Percentiles rank a stretch among this genome's conserved stretches.
Conservation (phyloP, 1,140 invertebrate genomes). For the Drusus annulatus region DNA sequence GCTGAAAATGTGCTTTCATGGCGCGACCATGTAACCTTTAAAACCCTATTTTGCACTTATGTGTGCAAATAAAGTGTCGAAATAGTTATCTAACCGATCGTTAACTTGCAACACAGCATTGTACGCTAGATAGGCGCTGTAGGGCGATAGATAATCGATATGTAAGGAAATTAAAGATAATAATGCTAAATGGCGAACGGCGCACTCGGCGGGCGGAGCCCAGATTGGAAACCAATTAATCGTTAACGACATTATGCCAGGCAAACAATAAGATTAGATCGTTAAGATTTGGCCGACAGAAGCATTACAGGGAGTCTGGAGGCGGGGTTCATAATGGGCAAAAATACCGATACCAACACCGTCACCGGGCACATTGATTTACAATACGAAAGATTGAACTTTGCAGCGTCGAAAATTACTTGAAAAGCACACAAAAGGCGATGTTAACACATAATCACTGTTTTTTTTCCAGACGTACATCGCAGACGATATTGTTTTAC, state of each 20-base stretch:
- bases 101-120: background rate
- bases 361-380: too few species aligned
- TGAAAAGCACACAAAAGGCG: too few species aligned
- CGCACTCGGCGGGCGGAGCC: background rate
- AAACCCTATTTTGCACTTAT: constrained; percentile 3
- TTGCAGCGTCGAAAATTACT: too few species aligned
- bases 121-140: background rate
- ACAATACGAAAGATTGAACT: too few species aligned
- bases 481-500: too few species aligned
- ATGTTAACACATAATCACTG: too few species aligned
- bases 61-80: background rate
- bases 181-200: background rate
- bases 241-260: constrained; percentile 5
- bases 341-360: too few species aligned
- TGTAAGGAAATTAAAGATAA: background rate
- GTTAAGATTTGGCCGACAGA: background rate
- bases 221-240: constrained; percentile 33
- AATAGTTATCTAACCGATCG: background rate
- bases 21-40: too few species aligned
- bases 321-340: background rate
- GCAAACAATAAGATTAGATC: constrained; percentile 42
- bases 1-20: too few species aligned
- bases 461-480: too few species aligned
- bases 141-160: constrained; percentile 12
- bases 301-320: background rate